Percentiles rank a stretch among this genome's conserved stretches.
Evolutionary conservation across 2,888 invertebrate genomes (phyloP).

Genomic region (Leucozona laternaria): DNA sequence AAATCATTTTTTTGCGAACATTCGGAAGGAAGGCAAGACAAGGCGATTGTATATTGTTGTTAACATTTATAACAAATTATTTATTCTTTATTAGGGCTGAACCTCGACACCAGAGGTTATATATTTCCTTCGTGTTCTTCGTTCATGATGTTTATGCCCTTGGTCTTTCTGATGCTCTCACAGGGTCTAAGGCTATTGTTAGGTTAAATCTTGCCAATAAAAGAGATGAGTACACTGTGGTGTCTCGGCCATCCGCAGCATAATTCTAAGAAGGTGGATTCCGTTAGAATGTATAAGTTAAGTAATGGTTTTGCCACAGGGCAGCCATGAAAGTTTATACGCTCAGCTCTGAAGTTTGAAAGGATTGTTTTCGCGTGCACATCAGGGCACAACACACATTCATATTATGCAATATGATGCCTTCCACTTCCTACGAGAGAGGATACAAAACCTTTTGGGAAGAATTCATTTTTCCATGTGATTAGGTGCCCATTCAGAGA

Average conservation of each 20-base stretch:
- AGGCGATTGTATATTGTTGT: conserved; percentile 33
- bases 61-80: conserved; percentile 60
- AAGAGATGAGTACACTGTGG: conserved; percentile 42
- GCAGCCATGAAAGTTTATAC: conserved; percentile 37
- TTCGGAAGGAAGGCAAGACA: background rate
- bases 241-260: conserved; percentile 2
- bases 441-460: conserved; percentile 25
- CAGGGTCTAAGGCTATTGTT: conserved; percentile 33
- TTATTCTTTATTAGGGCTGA: conserved; percentile 62
- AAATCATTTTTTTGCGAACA: conserved; percentile 8
- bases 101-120: conserved; percentile 56
- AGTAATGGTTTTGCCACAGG: conserved; percentile 48
- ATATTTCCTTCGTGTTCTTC: conserved; percentile 10
- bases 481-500: conserved; percentile 70
- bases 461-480: conserved; percentile 71
- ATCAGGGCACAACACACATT: conserved; percentile 1
- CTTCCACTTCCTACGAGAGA: background rate
- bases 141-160: background rate
- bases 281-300: conserved; percentile 17
- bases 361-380: conserved; percentile 27
- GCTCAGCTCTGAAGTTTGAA: conserved; percentile 10
- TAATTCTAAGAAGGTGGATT: conserved; percentile 42
- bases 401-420: background rate
- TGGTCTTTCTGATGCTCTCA: conserved; percentile 17
- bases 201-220: conserved; percentile 55